A percentile compares a stretch with the other conserved stretches of the same genome.
phyloP scores from a whole-genome alignment of 2,113 vertebrate genomes.

The Eublepharis macularius region DNA sequence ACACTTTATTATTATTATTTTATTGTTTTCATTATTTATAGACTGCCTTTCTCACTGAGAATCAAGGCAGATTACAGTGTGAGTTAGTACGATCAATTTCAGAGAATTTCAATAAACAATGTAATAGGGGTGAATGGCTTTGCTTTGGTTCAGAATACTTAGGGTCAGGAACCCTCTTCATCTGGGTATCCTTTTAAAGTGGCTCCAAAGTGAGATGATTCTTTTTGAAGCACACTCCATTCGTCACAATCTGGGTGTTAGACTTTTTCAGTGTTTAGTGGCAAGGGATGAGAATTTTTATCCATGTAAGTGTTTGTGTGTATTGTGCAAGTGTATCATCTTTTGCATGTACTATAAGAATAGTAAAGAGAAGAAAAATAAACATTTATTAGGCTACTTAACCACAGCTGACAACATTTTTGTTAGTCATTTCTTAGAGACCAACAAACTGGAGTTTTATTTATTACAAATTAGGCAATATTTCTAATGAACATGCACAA shows the following conservation, averaged over 20 bases:
- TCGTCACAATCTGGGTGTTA: not conserved
- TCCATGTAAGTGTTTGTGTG: not conserved
- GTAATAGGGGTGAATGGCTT: no score
- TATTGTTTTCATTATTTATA: no score
- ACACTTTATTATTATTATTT: no score
- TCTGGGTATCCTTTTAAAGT: no score
- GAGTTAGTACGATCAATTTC: no score
- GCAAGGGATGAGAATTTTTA: not conserved
- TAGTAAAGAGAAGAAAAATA: not conserved
- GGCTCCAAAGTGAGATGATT: no score
- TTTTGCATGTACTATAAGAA: not conserved
- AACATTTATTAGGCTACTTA: not conserved
- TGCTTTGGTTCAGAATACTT: no score
- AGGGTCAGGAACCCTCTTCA: no score
- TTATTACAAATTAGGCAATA: slow-evolving; percentile 5
- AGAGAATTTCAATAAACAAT: no score
- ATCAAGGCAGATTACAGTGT: no score
- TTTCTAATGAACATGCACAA: slow-evolving; percentile 11
- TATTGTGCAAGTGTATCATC: not conserved
- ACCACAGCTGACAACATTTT: not conserved
- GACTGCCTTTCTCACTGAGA: no score
- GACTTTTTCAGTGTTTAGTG: not conserved
- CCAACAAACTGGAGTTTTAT: not conserved
- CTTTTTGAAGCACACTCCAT: not conserved
- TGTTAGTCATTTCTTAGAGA: not conserved